Evolutionary conservation across 2,113 vertebrate genomes (phyloP).

Genomic region (Anseranas semipalmata): DNA sequence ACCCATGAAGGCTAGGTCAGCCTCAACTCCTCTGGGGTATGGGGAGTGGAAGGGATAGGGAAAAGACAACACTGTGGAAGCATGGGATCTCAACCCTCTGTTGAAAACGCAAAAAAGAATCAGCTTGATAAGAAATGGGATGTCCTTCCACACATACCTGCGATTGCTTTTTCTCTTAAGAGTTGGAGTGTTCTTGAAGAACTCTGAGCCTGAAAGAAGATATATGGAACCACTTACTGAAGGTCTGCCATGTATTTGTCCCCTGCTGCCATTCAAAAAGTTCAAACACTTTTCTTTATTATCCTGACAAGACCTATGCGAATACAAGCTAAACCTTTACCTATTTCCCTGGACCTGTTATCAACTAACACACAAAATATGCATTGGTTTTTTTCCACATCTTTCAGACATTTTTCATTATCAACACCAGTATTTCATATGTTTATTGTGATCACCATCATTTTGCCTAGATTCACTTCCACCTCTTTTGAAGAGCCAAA

Average conservation of each 20-base stretch:
- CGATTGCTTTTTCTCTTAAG: background rate
- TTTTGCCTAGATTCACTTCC: conserved; percentile 25
- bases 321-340: conserved; percentile 40
- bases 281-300: background rate
- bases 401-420: background rate
- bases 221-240: background rate
- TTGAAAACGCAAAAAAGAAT: background rate
- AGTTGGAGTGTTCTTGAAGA: background rate
- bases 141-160: background rate
- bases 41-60: background rate
- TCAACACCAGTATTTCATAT: background rate
- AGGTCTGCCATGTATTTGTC: background rate
- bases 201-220: background rate
- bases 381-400: background rate
- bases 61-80: background rate
- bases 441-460: conserved; percentile 47
- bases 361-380: background rate
- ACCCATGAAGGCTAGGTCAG: background rate
- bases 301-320: background rate
- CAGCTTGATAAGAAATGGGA: background rate
- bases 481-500: conserved; percentile 41
- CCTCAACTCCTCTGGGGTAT: background rate
- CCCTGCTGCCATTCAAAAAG: background rate
- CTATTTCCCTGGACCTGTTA: conserved; percentile 1
- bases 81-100: background rate